Evolutionary conservation across 37 sponge, comb jelly and placozoan species (phyloP).

Genomic region (Bolinopsis microptera): DNA sequence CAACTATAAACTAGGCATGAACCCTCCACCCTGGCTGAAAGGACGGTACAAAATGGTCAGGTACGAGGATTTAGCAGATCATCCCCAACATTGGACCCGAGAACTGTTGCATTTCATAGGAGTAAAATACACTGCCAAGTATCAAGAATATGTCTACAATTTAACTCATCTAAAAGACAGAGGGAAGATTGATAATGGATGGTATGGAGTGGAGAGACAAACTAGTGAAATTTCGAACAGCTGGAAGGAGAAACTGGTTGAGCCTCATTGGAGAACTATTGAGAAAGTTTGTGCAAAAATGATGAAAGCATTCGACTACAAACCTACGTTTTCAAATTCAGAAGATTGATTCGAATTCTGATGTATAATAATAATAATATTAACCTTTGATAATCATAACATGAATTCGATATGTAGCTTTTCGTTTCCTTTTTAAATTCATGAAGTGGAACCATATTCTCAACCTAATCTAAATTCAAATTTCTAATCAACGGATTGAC

Average conservation of each 20-base stretch:
- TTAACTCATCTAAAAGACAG: conserved; percentile 46
- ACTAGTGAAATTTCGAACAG: background rate
- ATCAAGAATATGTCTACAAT: conserved; percentile 31
- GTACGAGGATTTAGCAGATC: conserved; percentile 28
- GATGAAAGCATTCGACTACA: background rate
- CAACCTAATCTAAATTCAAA: too few relatives aligned
- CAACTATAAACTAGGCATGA: conserved; percentile 22
- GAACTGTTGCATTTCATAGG: background rate
- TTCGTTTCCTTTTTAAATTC: too few relatives aligned
- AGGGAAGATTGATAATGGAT: background rate
- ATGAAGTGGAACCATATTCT: too few relatives aligned
- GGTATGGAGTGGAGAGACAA: conserved; percentile 1
- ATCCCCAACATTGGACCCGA: background rate
- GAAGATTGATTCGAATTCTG: too few relatives aligned
- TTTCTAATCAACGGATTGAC: too few relatives aligned
- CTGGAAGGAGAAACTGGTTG: background rate
- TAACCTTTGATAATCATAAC: too few relatives aligned
- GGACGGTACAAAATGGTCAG: conserved; percentile 46
- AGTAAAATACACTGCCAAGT: background rate
- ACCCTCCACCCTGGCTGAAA: conserved; percentile 13
- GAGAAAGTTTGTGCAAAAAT: conserved; percentile 30
- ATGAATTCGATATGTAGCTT: too few relatives aligned
- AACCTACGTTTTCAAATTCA: background rate
- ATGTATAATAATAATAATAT: too few relatives aligned
- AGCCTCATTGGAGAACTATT: conserved; percentile 7